phyloP scores from a whole-genome alignment of 2,888 invertebrate genomes.

The Rhagophthalmus giganteus region DNA sequence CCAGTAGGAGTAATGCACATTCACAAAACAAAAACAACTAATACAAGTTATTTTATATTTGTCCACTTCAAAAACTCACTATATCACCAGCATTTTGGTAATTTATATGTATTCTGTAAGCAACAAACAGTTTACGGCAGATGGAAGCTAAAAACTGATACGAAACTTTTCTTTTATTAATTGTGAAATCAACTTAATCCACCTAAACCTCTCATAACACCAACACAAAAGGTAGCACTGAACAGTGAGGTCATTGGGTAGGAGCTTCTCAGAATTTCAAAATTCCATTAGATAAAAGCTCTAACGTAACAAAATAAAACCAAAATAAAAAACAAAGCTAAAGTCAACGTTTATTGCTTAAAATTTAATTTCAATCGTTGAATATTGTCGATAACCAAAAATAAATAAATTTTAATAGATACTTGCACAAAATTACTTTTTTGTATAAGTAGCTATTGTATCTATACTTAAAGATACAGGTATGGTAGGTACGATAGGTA shows the following conservation, averaged over 20 bases:
- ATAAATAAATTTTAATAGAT: no score
- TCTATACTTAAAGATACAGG: no score
- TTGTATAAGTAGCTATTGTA: no score
- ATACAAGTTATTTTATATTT: conserved; percentile 25
- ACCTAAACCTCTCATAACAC: conserved; percentile 39
- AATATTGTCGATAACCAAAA: no score
- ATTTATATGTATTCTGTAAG: conserved; percentile 2
- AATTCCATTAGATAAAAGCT: conserved; percentile 11
- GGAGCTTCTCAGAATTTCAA: conserved; percentile 11
- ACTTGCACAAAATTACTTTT: no score
- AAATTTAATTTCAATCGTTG: no score
- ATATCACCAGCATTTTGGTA: conserved; percentile 3
- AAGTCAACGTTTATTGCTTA: no score
- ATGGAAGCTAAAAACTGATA: conserved; percentile 17
- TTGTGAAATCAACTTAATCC: conserved; percentile 48
- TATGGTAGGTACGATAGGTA: no score
- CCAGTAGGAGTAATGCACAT: conserved; percentile 46
- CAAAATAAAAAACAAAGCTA: no score
- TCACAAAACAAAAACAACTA: conserved; percentile 40
- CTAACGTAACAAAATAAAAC: no score
- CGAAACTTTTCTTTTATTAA: conserved; percentile 36
- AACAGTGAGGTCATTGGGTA: conserved; percentile 31
- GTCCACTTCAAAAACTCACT: conserved; percentile 15
- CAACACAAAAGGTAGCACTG: conserved; percentile 38
- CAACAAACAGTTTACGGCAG: conserved; percentile 6